These are phyloP conservation scores for Archocentrus centrarchus DNA, from an alignment of 2,113 vertebrate genomes.

Conservation along the genomic window DNA sequence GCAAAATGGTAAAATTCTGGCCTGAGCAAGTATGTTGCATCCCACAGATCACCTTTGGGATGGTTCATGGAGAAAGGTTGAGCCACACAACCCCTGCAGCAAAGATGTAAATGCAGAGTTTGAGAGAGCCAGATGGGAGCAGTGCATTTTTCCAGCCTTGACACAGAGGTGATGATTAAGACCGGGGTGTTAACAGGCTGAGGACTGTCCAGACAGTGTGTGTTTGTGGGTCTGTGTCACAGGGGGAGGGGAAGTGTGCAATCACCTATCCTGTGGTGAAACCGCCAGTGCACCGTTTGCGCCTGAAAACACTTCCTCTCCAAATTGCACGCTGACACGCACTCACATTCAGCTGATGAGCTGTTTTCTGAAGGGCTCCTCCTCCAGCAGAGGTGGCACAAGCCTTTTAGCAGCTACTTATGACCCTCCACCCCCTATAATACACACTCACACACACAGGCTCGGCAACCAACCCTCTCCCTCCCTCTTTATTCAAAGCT, in stretches of 20 bases:
- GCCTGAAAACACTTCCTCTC: conserved; percentile 66
- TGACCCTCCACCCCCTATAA: conserved; percentile 67
- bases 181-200: conserved; percentile 67
- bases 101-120: conserved; percentile 32
- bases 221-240: conserved; percentile 30
- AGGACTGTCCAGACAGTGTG: conserved; percentile 59
- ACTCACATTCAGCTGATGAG: conserved; percentile 55
- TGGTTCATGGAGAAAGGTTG: not conserved
- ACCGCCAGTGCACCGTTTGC: conserved; percentile 35
- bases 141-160: conserved; percentile 54
- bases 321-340: conserved; percentile 33
- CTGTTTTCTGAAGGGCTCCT: conserved; percentile 65
- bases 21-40: not conserved
- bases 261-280: conserved; percentile 48
- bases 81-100: not conserved
- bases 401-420: conserved; percentile 79
- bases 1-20: not conserved
- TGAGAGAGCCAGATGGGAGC: conserved; percentile 43
- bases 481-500: conserved; percentile 67
- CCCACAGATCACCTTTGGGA: not conserved
- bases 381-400: conserved; percentile 75
- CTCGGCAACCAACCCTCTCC: conserved; percentile 53
- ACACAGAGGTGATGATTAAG: conserved; percentile 72
- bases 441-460: conserved; percentile 61
- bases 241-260: conserved; percentile 50